Conservation (phyloP, 92 coral and sea anemone genomes). For the Palythoa caribaeorum region DNA sequence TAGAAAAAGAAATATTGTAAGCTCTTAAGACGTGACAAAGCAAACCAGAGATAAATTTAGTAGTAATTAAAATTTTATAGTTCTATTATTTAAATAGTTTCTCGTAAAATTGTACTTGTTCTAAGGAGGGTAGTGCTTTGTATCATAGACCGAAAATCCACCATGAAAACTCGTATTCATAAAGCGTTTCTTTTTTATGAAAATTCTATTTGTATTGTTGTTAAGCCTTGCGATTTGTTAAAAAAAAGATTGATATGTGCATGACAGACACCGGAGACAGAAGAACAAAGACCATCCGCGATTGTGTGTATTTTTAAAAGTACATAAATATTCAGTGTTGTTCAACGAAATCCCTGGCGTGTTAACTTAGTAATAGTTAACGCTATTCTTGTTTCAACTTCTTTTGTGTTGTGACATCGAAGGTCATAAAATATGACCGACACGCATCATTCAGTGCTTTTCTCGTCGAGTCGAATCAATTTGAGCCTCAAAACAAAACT, state of each 20-base stretch:
- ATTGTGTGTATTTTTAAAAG: background rate
- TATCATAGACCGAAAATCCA: too few species aligned
- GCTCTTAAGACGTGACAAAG: too few species aligned
- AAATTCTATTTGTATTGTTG: too few species aligned
- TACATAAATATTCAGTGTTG: background rate
- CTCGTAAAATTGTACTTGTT: too few species aligned
- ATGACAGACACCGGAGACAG: background rate
- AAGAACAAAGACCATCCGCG: background rate
- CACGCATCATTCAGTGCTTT: background rate
- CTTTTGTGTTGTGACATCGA: background rate
- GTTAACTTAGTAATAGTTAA: background rate
- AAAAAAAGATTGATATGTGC: background rate
- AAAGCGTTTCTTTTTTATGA: too few species aligned
- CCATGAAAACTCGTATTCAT: too few species aligned
- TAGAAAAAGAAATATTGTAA: too few species aligned
- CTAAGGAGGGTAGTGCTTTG: too few species aligned
- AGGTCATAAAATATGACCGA: conserved; percentile 15
- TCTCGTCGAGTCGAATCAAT: background rate
- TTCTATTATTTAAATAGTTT: too few species aligned
- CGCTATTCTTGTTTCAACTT: background rate
- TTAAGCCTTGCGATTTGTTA: background rate
- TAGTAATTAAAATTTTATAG: too few species aligned
- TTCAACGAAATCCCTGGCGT: background rate
- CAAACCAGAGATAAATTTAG: too few species aligned
- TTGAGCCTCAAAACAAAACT: conserved; percentile 53